Evolutionary conservation across 2,797 vertebrate genomes (phyloP).

Genomic region (Muscicapa striata): DNA sequence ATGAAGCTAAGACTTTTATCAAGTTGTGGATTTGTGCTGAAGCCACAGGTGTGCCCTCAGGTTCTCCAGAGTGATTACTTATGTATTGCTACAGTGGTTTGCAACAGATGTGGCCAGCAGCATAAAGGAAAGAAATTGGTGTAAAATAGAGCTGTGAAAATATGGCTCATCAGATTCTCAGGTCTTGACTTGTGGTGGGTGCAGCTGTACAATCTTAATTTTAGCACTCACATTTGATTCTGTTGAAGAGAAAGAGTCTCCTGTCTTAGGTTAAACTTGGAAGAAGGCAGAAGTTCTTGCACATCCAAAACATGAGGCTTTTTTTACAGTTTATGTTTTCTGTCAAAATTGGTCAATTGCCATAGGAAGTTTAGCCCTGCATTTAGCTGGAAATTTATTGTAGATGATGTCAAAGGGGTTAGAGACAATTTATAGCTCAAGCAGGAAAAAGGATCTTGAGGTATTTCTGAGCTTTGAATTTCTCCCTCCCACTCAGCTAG

Average conservation of each 20-base stretch:
- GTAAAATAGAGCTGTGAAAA: background rate
- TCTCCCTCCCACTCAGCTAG: background rate
- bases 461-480: background rate
- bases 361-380: background rate
- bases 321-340: background rate
- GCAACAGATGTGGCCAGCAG: background rate
- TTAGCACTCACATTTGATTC: background rate
- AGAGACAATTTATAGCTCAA: background rate
- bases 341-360: background rate
- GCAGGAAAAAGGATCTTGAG: background rate
- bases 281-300: background rate
- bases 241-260: background rate
- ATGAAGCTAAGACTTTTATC: background rate
- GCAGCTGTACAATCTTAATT: background rate
- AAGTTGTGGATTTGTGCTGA: background rate
- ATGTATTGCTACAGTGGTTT: background rate
- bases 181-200: background rate
- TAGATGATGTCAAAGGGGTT: background rate
- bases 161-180: fast-evolving
- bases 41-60: background rate
- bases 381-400: background rate
- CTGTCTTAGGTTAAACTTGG: background rate
- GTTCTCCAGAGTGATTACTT: background rate
- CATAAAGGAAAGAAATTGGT: background rate
- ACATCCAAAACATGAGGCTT: background rate